These are phyloP conservation scores for Hecatera dysodea DNA, from an alignment of 2,888 invertebrate species.

Conservation along the genomic window DNA sequence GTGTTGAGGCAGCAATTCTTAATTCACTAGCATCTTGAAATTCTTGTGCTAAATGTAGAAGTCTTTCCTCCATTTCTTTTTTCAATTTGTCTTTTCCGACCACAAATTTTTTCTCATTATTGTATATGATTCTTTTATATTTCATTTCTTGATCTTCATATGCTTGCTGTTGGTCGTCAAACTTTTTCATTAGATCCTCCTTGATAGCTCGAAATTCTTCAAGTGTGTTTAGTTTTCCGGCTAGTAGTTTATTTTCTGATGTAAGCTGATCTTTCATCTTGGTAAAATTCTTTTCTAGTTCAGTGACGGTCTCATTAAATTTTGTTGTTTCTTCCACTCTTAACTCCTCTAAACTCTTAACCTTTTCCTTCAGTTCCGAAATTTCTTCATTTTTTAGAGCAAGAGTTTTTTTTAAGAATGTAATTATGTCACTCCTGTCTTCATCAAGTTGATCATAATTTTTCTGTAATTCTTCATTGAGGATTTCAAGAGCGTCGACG, in stretches of 20 bases:
- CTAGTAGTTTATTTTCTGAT: conserved; percentile 96
- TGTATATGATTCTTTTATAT: conserved; percentile 94
- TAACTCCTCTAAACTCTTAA: conserved; percentile 93
- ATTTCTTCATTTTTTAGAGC: conserved; percentile 93
- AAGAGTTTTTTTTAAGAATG: conserved; percentile 94
- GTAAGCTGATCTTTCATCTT: conserved; percentile 95
- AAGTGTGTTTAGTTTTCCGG: conserved; percentile 96
- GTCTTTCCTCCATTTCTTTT: conserved; percentile 95
- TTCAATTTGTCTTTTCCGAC: conserved; percentile 95
- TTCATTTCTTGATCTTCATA: conserved; percentile 94
- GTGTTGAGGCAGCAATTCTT: conserved; percentile 97
- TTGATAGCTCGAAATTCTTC: conserved; percentile 97
- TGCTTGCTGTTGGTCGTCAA: conserved; percentile 94
- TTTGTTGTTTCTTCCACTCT: conserved; percentile 92
- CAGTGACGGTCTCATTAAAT: conserved; percentile 92
- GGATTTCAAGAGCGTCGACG: conserved; percentile 93
- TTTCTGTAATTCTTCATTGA: conserved; percentile 92
- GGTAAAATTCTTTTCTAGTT: conserved; percentile 93
- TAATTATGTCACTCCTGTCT: conserved; percentile 96
- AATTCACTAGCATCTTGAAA: conserved; percentile 96
- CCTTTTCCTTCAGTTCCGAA: conserved; percentile 92
- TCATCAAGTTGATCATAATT: conserved; percentile 93
- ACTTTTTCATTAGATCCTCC: conserved; percentile 95
- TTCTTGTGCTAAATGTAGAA: conserved; percentile 95
- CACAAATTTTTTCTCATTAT: conserved; percentile 94